Evolutionary conservation across 2,113 vertebrate genomes (phyloP), one percentile per base, ranked within the genome.

Genomic region (Caloenas nicobarica): DNA sequence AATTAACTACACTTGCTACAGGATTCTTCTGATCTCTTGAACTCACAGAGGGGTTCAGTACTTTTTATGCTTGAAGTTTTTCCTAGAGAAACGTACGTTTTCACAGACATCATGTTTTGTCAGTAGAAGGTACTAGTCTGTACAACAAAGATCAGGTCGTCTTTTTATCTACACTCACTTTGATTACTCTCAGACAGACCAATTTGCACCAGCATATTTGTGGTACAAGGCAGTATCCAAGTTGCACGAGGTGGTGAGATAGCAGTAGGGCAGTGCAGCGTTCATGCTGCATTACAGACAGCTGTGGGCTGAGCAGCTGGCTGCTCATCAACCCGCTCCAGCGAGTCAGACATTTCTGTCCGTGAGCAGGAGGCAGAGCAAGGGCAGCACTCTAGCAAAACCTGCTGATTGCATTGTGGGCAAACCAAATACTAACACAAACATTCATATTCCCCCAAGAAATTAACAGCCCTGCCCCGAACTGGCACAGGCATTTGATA

Each of bases 351-450:
- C 33, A 34, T 7, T 34, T 48, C 26, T 73, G 16, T 2, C 73
- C 2, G 3, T n/a, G 13, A 29, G 8, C 0, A 2, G 13, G 36
- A 80, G 29, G 29, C 38, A 56, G 46, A 50, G 19, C 9, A 76
- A 25, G 6, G 50, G 64, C 34, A 88, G 56, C 31, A 57, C 24
- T 48, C 54, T 10, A 91, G 62, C 53, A 72, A 87, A 86, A 53
- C 19, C 48, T 79, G 7, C 1, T 60, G 50, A 46, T 23, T 2
- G 36, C 18, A 40, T 0, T 9, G 36, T 18, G 19, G n/a, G 25
- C 8, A 70, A 92, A 76, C 53, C 7, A 53, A 57, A 5, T 17
- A 31, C 11, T 50, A 77, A 33, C 36, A 68, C 53, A 68, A 85
- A 68, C 11, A 10, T 34, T 61, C 33, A 5, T 13, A 36, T 18